A percentile compares a stretch with the other conserved stretches of the same genome.
Evolutionary conservation across 2,888 invertebrate genomes (phyloP).

Genomic region (Erebia ligea): DNA sequence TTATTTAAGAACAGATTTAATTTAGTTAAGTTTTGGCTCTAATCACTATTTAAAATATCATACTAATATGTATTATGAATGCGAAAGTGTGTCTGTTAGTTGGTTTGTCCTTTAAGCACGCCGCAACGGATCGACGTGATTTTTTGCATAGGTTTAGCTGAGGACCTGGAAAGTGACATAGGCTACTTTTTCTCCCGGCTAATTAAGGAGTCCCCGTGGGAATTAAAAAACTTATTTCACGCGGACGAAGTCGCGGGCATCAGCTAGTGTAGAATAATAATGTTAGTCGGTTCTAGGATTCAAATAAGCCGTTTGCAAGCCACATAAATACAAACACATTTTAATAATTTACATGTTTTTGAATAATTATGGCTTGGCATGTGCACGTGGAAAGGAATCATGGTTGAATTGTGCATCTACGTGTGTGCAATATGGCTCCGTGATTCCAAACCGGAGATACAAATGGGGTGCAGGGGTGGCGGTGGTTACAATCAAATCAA

Average conservation of each 20-base stretch:
- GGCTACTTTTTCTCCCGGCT: too few relatives aligned
- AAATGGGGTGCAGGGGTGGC: slow-evolving; percentile 24
- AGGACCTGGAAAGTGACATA: too few relatives aligned
- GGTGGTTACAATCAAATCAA: background rate
- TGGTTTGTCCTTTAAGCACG: too few relatives aligned
- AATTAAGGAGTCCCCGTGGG: too few relatives aligned
- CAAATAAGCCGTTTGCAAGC: background rate
- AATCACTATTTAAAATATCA: too few relatives aligned
- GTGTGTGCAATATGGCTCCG: slow-evolving; percentile 49
- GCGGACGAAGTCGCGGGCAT: too few relatives aligned
- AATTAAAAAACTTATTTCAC: too few relatives aligned
- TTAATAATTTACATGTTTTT: slow-evolving; percentile 37
- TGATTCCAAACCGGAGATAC: slow-evolving; percentile 57
- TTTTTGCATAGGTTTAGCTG: too few relatives aligned
- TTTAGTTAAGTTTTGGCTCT: background rate
- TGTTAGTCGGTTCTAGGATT: background rate
- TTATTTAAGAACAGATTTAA: background rate
- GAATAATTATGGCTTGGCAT: slow-evolving; percentile 43
- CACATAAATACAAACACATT: slow-evolving; percentile 4
- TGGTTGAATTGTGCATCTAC: slow-evolving; percentile 51
- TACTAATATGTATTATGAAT: too few relatives aligned
- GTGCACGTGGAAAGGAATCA: slow-evolving; percentile 57
- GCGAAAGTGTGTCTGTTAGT: too few relatives aligned
- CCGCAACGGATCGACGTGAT: too few relatives aligned
- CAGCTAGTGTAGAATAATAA: too few relatives aligned